phyloP scores from a whole-genome alignment of 2,797 vertebrate species.

The Eulemur albifrons region DNA sequence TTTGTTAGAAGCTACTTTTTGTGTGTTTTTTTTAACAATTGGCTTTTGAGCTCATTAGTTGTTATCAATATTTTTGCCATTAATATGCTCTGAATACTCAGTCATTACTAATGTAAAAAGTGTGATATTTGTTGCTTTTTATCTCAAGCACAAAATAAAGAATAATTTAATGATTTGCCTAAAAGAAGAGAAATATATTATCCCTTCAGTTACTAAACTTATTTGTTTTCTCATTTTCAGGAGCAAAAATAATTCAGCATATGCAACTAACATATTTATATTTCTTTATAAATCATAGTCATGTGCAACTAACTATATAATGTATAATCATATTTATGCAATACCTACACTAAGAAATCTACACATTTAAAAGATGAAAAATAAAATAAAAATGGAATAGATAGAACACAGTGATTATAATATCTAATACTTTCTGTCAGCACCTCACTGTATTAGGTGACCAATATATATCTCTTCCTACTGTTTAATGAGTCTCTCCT shows the following conservation, averaged over 20 bases:
- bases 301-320: neutral
- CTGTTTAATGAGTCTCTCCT: neutral
- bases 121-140: neutral
- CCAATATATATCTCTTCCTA: neutral
- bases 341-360: neutral
- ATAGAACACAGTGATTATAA: neutral
- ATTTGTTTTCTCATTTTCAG: neutral
- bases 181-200: neutral
- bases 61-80: neutral
- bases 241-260: neutral
- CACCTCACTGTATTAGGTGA: neutral
- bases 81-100: neutral
- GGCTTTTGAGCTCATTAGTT: neutral
- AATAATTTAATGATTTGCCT: neutral
- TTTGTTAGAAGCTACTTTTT: neutral
- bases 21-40: neutral
- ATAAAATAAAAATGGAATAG: neutral
- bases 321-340: neutral
- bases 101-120: neutral
- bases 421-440: neutral
- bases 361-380: neutral
- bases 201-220: neutral
- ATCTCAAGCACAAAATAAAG: neutral
- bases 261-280: neutral
- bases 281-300: neutral